Base-by-base conservation (phyloP, 2,797 vertebrate genomes). In the Microctenopoma lineatum region DNA sequence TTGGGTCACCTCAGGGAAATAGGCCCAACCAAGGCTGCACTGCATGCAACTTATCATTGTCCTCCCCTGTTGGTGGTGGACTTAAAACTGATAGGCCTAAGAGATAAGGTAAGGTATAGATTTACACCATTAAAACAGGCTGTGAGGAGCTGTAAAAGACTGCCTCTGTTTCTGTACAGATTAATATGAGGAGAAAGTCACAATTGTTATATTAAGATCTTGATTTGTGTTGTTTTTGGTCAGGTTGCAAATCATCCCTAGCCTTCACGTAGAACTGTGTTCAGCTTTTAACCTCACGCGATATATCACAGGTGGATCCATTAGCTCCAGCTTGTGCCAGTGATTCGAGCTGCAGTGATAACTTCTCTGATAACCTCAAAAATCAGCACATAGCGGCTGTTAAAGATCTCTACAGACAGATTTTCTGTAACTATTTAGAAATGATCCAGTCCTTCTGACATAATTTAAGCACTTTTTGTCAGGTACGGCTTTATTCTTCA, bases 1-100 rank as follows among this genome's bases (percentile, higher is more conserved):
- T 91, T 77, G 59, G 80, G 73, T 69, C 77, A 79, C 87, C 86
- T 85, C 73, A 16, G 84, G 85, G 85, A 84, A 84, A 84, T 65
- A 44, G 77, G 54, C 77, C 75, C 41, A 3, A 76, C 63, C 65
- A 70, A 57, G 60, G 72, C 74, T 65, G 80, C 64, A 66, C 63
- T 27, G 42, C 32, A 27, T 67, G 73, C 68, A 81, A 77, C 74
- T 88, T 66, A 68, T 85, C 81, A 78, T 41, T 79, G 75, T 82
- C 71, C 73, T 69, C 59, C 68, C 41, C 56, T 68, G 45, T 55
- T 70, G 60, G 59, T 59, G 45, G 27, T 46, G 42, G 51, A 46
- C 58, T 73, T 63, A 45, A 70, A 73, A 69, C 21, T 27, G 72
- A 72, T 75, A 55, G 63, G 56, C 80, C 72, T 51, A 63, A 63